These are phyloP conservation scores for Globicephala melas DNA, from an alignment of 2,113 vertebrate species.

Conservation along the genomic window DNA sequence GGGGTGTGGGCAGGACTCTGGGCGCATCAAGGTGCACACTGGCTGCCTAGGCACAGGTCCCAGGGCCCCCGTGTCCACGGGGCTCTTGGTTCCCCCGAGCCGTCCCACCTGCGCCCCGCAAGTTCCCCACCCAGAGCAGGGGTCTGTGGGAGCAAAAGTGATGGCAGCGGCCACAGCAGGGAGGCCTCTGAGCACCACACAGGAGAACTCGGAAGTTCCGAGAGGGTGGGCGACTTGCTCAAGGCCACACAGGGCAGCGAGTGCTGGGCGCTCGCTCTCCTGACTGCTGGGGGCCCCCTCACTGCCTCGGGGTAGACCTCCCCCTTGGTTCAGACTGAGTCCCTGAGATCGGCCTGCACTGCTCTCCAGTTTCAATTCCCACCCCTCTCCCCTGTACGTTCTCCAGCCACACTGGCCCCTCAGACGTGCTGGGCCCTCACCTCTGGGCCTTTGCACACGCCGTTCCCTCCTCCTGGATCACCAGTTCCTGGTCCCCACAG, in stretches of 20 bases:
- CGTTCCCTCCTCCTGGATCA: not conserved
- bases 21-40: constrained; percentile 70
- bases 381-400: too few relatives aligned
- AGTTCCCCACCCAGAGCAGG: not conserved
- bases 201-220: not conserved
- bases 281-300: not conserved
- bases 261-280: not conserved
- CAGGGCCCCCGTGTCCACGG: constrained; percentile 66
- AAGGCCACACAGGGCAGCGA: not conserved
- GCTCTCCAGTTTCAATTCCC: too few relatives aligned
- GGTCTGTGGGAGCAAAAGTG: not conserved
- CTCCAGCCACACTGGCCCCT: not conserved
- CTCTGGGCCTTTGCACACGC: not conserved
- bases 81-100: constrained; percentile 71
- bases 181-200: not conserved
- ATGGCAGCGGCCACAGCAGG: not conserved
- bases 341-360: not conserved
- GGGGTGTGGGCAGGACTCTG: constrained; percentile 68
- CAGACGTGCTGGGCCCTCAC: not conserved
- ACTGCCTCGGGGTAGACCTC: too few relatives aligned
- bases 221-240: not conserved
- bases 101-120: not conserved
- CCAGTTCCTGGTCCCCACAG: not conserved
- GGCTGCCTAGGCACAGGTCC: constrained; percentile 69
- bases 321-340: not conserved